phyloP scores from a whole-genome alignment of 2,888 invertebrate species.

The Muschampia plurimacula region DNA sequence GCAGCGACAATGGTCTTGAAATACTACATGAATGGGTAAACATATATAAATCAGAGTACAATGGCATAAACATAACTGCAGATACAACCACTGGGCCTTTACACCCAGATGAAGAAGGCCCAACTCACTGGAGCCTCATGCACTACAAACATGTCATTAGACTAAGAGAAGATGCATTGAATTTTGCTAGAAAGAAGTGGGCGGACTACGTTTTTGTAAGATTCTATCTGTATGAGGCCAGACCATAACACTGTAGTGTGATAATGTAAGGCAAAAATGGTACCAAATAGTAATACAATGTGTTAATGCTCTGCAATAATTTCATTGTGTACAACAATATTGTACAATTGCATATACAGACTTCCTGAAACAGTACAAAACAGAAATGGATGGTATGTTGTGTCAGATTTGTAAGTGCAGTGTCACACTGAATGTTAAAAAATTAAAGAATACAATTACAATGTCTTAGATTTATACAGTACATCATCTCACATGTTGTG shows the following conservation, averaged over 20 bases:
- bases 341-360: too few species aligned
- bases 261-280: not conserved
- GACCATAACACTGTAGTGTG: not conserved
- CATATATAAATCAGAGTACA: slow-evolving; percentile 87
- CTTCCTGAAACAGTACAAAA: too few species aligned
- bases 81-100: slow-evolving; percentile 68
- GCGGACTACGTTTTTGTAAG: slow-evolving; percentile 96
- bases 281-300: too few species aligned
- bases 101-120: slow-evolving; percentile 86
- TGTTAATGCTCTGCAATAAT: too few species aligned
- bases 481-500: too few species aligned
- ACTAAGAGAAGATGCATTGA: slow-evolving; percentile 91
- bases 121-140: slow-evolving; percentile 90
- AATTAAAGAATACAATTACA: too few species aligned
- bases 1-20: slow-evolving; percentile 90
- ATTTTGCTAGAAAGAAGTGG: slow-evolving; percentile 91
- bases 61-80: slow-evolving; percentile 87
- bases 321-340: too few species aligned
- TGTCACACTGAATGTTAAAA: too few species aligned
- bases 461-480: too few species aligned
- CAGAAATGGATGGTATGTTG: too few species aligned
- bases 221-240: not conserved
- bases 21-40: slow-evolving; percentile 91
- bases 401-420: too few species aligned
- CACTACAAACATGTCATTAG: slow-evolving; percentile 92